Evolutionary conservation across 2,888 invertebrate species (phyloP), one percentile per base, ranked within the genome.

Genomic region (Cerceris ruficornis): DNA sequence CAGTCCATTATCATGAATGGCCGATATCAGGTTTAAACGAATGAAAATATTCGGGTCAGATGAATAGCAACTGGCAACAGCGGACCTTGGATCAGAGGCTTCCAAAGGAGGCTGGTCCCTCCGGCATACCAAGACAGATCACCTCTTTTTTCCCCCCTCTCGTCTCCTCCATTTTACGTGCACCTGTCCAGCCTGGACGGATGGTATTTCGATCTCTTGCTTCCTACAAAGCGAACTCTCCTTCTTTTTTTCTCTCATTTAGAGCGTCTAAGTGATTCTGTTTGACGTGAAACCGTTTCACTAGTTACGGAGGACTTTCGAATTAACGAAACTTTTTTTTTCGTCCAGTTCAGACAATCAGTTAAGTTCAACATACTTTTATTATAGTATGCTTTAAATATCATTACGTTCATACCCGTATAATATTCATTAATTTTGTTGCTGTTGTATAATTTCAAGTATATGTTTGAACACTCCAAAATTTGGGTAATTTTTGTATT

Each of bases 81-180:
- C 81, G 87, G 88, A 87, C 86, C 88, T 89, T 89, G 88, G 83
- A 85, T 82, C 83, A 75, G 84, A 84, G 86, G 86, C 89, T 90
- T 88, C 88, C 89, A 88, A 87, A 86, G 82, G 83, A 86, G 86
- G 82, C 87, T 87, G 85, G 69, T 75, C 78, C 85, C 76, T 79
- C 78, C 84, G 77, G 84, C 88, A 88, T 88, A 87, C 88, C 88
- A 88, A 88, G 88, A 89, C 87, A 81, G 86, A 88, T 89, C 87
- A 77, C 85, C 86, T 79, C 79, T 74, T 82, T 77, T 68, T 71
- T 67, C 55, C 68, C 61, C 64, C 58, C 52, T 52, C 62, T 68
- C 65, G 61, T 55, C 61, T 50, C 67, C 70, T 70, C 61, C 76
- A 57, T 52, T 68, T 76, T 76, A 80, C 75, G 73, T 76, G 80